phyloP scores from a whole-genome alignment of 1,140 invertebrate genomes.

The Rhizoglyphus robini region DNA sequence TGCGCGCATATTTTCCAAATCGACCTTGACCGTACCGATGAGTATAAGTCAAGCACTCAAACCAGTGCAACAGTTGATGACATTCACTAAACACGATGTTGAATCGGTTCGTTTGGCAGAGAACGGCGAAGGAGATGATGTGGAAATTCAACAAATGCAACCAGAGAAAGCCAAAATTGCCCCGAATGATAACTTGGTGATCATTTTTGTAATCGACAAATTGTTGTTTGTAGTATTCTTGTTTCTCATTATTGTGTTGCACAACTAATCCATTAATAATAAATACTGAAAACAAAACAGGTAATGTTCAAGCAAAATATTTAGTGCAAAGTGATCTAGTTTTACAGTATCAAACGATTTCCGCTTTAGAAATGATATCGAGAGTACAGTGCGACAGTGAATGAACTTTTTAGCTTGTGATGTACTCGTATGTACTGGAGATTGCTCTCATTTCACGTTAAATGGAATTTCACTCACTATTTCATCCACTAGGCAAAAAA shows the following conservation, averaged over 20 bases:
- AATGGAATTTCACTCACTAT: no score
- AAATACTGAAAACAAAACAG: no score
- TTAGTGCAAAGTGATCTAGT: no score
- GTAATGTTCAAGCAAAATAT: no score
- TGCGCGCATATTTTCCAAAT: background rate
- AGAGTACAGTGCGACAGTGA: no score
- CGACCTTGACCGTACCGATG: background rate
- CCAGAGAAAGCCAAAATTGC: background rate
- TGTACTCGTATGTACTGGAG: no score
- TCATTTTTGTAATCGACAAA: constrained; percentile 11
- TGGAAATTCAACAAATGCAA: background rate
- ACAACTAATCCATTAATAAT: no score
- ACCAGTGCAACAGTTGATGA: background rate
- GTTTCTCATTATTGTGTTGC: constrained; percentile 7
- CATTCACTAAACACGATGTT: background rate
- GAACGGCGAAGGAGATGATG: background rate
- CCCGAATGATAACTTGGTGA: background rate
- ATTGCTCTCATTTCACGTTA: no score
- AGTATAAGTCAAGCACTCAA: background rate
- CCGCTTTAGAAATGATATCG: no score
- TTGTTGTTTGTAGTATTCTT: constrained; percentile 10
- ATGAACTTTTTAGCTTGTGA: no score
- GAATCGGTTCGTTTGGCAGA: background rate
- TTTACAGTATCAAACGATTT: no score
- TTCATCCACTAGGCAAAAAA: no score